phyloP scores from a whole-genome alignment of 2,797 vertebrate species.

The Smutsia gigantea region DNA sequence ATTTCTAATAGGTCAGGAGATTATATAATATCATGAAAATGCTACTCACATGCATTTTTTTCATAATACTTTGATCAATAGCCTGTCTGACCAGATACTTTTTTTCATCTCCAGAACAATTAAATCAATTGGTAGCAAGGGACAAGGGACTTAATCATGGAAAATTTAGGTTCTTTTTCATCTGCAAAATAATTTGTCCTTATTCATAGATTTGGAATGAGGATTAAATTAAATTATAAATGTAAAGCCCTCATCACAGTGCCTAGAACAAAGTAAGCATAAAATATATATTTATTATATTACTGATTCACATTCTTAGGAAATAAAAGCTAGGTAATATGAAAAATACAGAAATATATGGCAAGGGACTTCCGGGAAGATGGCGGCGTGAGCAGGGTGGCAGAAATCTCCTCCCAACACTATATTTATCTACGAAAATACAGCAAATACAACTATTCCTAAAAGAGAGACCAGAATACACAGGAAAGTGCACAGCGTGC shows the following conservation, averaged over 20 bases:
- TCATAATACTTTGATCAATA: background rate
- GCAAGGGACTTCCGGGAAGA: too few species aligned
- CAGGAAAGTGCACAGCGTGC: too few species aligned
- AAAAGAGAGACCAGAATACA: too few species aligned
- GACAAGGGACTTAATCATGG: background rate
- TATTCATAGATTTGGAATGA: background rate
- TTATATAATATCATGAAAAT: background rate
- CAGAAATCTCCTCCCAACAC: too few species aligned
- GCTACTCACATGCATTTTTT: background rate
- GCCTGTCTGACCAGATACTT: background rate
- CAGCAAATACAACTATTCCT: too few species aligned
- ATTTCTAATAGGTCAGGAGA: background rate
- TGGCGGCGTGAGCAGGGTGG: too few species aligned
- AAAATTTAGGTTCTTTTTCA: background rate
- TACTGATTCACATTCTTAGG: background rate
- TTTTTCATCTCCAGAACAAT: background rate
- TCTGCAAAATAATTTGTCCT: background rate
- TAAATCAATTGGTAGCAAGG: background rate
- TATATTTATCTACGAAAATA: too few species aligned
- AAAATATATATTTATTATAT: background rate
- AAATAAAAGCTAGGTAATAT: background rate
- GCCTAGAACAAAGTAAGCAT: background rate
- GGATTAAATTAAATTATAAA: background rate
- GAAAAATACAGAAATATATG: background rate
- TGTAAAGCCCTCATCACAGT: background rate